phyloP scores from a whole-genome alignment of 2,797 vertebrate species.

The Picus viridis region DNA sequence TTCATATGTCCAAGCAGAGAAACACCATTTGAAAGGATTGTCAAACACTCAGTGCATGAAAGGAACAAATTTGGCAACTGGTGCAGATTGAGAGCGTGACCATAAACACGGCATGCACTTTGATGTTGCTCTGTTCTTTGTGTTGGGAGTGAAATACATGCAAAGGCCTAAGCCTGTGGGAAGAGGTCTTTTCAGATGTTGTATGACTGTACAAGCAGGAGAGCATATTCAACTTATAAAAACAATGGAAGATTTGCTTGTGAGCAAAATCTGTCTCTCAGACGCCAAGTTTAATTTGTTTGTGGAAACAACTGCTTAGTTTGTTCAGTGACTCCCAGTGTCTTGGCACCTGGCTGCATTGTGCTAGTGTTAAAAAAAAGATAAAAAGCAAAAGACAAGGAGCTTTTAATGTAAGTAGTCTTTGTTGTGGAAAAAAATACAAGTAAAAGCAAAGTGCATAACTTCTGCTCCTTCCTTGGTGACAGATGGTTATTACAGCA shows the following conservation, averaged over 20 bases:
- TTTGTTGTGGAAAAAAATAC: not conserved
- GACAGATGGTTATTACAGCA: not conserved
- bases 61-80: not conserved
- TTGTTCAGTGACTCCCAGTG: not conserved
- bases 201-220: not conserved
- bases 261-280: not conserved
- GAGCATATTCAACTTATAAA: not conserved
- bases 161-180: not conserved
- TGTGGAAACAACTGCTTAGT: not conserved
- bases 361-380: not conserved
- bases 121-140: not conserved
- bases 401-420: not conserved
- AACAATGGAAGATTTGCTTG: not conserved
- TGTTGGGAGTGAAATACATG: not conserved
- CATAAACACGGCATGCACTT: not conserved
- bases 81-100: not conserved
- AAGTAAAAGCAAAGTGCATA: not conserved
- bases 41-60: not conserved
- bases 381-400: accelerated
- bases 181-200: not conserved
- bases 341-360: not conserved
- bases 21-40: not conserved
- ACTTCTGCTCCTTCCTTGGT: not conserved
- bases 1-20: not conserved
- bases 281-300: not conserved